Base-by-base conservation (phyloP, 92 coral and sea anemone species). In the Plumapathes pennacea region DNA sequence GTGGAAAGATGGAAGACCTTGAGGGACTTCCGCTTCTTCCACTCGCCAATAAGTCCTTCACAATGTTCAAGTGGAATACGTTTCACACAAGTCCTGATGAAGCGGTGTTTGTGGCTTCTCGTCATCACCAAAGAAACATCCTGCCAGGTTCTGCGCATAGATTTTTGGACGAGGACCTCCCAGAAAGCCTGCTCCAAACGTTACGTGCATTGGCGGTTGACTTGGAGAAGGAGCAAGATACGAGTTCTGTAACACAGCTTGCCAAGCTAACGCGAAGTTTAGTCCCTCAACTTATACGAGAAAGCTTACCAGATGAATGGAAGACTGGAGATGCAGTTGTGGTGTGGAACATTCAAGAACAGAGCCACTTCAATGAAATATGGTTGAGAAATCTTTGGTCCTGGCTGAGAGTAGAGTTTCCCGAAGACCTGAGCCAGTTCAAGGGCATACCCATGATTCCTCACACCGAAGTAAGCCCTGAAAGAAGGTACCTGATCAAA, bases 311-410 rank as follows among this genome's bases (percentile, higher is more conserved):
- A 12, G 66, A 80, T 7, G 83, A 71, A 40, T 91, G 97, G 97
- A 70, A 55, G 14, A 67, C 50, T 42, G 54, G 53, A 60, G 46
- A 60, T 13, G 79, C 60, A 22, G 68, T 79, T 15, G 96, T 91
- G 11, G 76, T 88, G 39, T 91, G 97, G 97, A 74, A 80, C 40
- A 65, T 71, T 5, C 50, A 46, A 55, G 84, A 66, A 11, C 58
- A 63, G 18, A 57, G 63, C 10, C 83, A 85, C 21, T 89, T 92
- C 37, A 74, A 81, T 20, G 84, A 73, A 37, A 34, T 42, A 26
- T 91, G 97, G 97, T 40, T 91, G 45, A 60, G 85, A 25, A 72
- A 77, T 25, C 69, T 88, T 30, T 91, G 97, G 97, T 52, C 81
- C 12, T 91, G 97, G 97, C 82, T 91, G 10, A 80, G 82, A 38